A percentile compares a stretch with the other conserved stretches of the same genome.
Conservation (phyloP, 2,113 vertebrate genomes). For the Madoqua kirkii region DNA sequence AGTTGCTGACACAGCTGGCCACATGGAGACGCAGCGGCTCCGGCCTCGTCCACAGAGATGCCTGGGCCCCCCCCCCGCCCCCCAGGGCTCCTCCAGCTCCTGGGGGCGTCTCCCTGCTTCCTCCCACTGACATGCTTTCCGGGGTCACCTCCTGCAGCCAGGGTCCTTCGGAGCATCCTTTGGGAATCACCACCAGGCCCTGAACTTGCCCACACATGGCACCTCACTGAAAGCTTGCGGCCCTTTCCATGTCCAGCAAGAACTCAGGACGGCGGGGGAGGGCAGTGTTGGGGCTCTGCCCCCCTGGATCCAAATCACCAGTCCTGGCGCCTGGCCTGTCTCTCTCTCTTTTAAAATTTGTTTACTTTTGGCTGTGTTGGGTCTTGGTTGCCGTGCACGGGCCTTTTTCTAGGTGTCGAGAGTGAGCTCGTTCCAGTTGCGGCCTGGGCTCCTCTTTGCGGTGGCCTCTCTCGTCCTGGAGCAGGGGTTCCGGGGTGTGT, state of each 20-base stretch:
- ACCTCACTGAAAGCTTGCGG: rapidly evolving
- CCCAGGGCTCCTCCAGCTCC: neutral
- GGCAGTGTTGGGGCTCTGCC: neutral
- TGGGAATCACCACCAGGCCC: neutral
- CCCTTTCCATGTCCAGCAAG: neutral
- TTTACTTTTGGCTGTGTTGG: neutral
- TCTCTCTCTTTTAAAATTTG: rapidly evolving
- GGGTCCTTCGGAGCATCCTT: neutral
- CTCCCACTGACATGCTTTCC: neutral
- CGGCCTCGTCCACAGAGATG: neutral
- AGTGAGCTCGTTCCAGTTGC: rapidly evolving
- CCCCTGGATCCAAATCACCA: neutral
- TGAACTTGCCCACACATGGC: rapidly evolving
- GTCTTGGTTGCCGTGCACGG: rapidly evolving
- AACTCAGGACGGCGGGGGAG: rapidly evolving
- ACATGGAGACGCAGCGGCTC: rapidly evolving
- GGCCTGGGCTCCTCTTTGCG: rapidly evolving
- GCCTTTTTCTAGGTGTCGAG: neutral
- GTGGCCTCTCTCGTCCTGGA: neutral
- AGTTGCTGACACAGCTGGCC: neutral
- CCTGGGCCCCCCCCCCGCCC: rapidly evolving
- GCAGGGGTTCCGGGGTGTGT: neutral
- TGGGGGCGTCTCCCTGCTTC: neutral
- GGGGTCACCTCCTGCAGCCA: neutral
- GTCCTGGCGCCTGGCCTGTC: rapidly evolving